phyloP scores from a whole-genome alignment of 2,888 invertebrate genomes.

The Callimorpha dominula region DNA sequence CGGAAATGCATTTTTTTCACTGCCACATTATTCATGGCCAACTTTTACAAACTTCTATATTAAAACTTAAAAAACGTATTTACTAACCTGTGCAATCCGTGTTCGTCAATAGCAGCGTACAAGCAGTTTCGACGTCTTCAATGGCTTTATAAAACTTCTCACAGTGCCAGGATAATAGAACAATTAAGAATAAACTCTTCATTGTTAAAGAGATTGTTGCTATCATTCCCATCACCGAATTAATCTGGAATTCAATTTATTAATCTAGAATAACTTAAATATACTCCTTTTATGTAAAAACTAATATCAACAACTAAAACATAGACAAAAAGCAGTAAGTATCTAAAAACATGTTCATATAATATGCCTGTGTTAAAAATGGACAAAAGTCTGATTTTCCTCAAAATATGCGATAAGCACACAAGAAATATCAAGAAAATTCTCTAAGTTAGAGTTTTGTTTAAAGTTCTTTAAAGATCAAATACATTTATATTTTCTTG shows the following conservation, averaged over 20 bases:
- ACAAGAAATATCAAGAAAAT: no score
- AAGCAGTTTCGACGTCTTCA: conserved; percentile 28
- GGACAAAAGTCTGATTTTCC: no score
- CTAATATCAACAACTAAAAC: not conserved
- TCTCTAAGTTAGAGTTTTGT: no score
- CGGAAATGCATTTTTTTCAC: no score
- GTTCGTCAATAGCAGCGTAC: conserved; percentile 26
- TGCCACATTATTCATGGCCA: no score
- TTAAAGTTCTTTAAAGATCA: no score
- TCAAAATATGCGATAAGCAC: no score
- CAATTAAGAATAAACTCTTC: conserved; percentile 37
- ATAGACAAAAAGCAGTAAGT: no score
- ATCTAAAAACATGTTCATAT: not conserved
- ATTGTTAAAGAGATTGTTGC: not conserved
- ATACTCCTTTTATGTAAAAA: not conserved
- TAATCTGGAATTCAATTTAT: not conserved
- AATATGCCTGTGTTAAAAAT: no score
- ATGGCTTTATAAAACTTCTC: conserved; percentile 47
- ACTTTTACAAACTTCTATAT: no score
- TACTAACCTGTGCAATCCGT: conserved; percentile 19
- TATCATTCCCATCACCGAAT: not conserved
- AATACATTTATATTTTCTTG: no score
- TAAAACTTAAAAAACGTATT: no score
- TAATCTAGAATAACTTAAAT: not conserved
- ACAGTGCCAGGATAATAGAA: conserved; percentile 33